These are phyloP conservation scores for Heliangelus exortis DNA, from an alignment of 2,797 vertebrate genomes.

Conservation along the genomic window DNA sequence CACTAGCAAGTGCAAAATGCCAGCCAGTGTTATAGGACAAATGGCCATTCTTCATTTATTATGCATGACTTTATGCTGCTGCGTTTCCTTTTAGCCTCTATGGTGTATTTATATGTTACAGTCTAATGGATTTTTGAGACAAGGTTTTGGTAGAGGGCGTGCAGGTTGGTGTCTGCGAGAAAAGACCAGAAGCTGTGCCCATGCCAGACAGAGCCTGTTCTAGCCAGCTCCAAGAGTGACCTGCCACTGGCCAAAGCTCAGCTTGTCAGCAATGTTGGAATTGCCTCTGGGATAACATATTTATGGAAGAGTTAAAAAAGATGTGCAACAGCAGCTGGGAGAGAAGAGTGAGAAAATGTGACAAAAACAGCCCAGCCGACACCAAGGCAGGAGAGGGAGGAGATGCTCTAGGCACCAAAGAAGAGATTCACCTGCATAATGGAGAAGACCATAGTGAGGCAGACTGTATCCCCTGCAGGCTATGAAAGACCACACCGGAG, in stretches of 20 bases:
- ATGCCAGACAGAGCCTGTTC: background rate
- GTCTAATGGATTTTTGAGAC: accelerated
- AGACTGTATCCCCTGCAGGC: background rate
- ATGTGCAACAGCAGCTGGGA: background rate
- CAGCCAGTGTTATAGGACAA: background rate
- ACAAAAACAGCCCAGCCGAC: background rate
- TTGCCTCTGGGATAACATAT: background rate
- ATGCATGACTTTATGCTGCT: background rate
- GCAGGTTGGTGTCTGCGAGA: background rate
- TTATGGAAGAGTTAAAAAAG: background rate
- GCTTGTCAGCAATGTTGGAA: accelerated
- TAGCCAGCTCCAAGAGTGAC: background rate
- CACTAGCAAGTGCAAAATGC: background rate
- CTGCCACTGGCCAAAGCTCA: background rate
- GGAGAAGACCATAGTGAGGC: background rate
- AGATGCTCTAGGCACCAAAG: no score
- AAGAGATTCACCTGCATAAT: background rate
- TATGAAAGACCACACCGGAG: background rate
- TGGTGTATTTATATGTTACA: background rate
- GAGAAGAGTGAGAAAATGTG: background rate
- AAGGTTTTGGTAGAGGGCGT: background rate
- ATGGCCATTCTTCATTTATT: background rate
- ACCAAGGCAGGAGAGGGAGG: no score
- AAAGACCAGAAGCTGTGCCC: background rate
- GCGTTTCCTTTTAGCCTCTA: background rate